phyloP scores from a whole-genome alignment of 2,888 invertebrate genomes.

The Tetranychus piercei region DNA sequence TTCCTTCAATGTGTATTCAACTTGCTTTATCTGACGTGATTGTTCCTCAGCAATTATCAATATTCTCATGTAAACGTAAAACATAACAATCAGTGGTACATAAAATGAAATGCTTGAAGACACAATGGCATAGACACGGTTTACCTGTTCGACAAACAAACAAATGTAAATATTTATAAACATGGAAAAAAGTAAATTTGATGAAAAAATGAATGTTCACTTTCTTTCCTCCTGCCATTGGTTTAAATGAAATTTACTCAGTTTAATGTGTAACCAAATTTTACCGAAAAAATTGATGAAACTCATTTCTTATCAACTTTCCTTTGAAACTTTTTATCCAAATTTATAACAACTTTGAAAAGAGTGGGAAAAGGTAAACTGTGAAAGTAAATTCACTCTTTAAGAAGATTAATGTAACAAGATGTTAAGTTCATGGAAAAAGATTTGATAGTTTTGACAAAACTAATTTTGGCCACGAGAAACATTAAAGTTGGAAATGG shows the following conservation, averaged over 20 bases:
- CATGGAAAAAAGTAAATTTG: neutral
- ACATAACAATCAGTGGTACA: conserved; percentile 31
- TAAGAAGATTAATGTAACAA: neutral
- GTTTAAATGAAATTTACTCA: too few species aligned
- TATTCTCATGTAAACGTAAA: conserved; percentile 30
- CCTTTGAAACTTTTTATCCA: neutral
- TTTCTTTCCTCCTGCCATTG: too few species aligned
- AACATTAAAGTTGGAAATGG: too few species aligned
- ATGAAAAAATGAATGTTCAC: neutral
- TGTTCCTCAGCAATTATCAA: conserved; percentile 30
- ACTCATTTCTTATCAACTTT: too few species aligned
- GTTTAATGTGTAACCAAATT: too few species aligned
- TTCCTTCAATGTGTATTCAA: conserved; percentile 23
- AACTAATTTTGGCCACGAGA: neutral
- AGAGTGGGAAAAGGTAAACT: neutral
- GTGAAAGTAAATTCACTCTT: neutral
- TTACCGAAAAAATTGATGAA: too few species aligned
- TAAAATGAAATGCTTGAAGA: conserved; percentile 31
- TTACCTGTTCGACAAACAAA: conserved; percentile 25
- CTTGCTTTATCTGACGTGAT: conserved; percentile 28
- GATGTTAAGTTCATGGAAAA: neutral
- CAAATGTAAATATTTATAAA: neutral
- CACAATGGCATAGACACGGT: conserved; percentile 30
- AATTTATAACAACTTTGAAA: neutral
- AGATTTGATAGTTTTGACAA: neutral